phyloP scores from a whole-genome alignment of 2,888 invertebrate genomes.

The Hirtodrosophila trivittata region DNA sequence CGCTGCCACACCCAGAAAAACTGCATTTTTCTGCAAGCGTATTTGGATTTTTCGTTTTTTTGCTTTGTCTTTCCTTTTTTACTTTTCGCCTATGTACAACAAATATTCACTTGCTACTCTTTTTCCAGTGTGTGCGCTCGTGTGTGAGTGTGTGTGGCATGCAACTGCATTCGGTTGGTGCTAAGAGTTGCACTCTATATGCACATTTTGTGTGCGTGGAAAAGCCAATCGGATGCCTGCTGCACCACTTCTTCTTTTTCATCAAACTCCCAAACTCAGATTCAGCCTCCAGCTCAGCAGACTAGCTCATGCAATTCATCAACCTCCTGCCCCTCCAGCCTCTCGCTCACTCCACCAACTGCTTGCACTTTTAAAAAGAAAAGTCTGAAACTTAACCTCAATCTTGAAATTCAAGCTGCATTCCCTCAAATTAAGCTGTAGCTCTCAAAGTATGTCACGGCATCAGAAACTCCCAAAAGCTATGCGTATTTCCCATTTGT shows the following conservation, averaged over 20 bases:
- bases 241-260: conserved; percentile 62
- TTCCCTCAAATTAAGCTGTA: neutral
- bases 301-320: conserved; percentile 2
- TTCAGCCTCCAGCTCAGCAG: conserved; percentile 11
- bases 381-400: conserved; percentile 10
- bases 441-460: neutral
- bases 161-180: conserved; percentile 81
- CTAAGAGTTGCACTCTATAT: conserved; percentile 82
- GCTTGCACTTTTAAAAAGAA: conserved; percentile 30
- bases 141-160: conserved; percentile 34
- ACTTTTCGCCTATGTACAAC: conserved; percentile 65
- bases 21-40: conserved; percentile 80
- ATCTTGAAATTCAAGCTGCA: neutral
- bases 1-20: conserved; percentile 82
- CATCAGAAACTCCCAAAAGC: no score
- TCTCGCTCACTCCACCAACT: neutral
- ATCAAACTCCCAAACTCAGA: conserved; percentile 44
- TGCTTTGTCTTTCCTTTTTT: conserved; percentile 33
- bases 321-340: neutral
- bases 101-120: conserved; percentile 71
- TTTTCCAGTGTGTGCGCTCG: conserved; percentile 42
- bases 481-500: no score
- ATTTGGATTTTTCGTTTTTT: conserved; percentile 63
- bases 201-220: conserved; percentile 79
- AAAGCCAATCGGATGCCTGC: conserved; percentile 76